These are phyloP conservation scores for Corythornis vintsioides DNA, from an alignment of 2,113 vertebrate species.

Conservation along the genomic window DNA sequence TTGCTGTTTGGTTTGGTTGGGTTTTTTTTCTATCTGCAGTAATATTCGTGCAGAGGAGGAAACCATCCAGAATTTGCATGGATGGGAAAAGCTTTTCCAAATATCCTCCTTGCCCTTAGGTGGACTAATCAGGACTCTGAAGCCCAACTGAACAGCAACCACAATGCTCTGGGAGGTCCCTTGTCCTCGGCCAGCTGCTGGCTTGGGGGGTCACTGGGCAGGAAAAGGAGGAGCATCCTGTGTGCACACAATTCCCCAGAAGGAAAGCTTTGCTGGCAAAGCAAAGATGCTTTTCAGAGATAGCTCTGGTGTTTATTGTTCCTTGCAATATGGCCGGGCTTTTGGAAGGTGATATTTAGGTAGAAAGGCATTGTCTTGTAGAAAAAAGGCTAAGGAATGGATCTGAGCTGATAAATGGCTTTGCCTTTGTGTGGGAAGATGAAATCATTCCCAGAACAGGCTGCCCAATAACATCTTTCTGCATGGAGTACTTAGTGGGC, in stretches of 20 bases:
- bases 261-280: conserved; percentile 21
- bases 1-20: neutral
- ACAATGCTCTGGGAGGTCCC: neutral
- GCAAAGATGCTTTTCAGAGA: conserved; percentile 76
- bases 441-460: neutral
- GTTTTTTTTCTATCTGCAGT: neutral
- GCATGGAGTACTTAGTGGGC: neutral
- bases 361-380: conserved; percentile 24
- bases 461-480: neutral
- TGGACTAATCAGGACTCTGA: neutral
- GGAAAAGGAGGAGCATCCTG: conserved; percentile 79
- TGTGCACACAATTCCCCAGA: conserved; percentile 47
- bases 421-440: neutral
- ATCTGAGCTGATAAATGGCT: conserved; percentile 32
- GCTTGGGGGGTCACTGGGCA: conserved; percentile 40
- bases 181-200: conserved; percentile 30
- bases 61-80: neutral
- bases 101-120: neutral
- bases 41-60: neutral
- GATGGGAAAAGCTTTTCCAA: neutral
- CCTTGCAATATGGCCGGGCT: conserved; percentile 5
- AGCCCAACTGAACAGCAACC: neutral
- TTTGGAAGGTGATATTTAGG: conserved; percentile 35
- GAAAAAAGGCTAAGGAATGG: conserved; percentile 32
- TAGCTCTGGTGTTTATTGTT: conserved; percentile 70